These are phyloP conservation scores for Eurois occulta DNA, from an alignment of 2,888 invertebrate species.

Conservation along the genomic window DNA sequence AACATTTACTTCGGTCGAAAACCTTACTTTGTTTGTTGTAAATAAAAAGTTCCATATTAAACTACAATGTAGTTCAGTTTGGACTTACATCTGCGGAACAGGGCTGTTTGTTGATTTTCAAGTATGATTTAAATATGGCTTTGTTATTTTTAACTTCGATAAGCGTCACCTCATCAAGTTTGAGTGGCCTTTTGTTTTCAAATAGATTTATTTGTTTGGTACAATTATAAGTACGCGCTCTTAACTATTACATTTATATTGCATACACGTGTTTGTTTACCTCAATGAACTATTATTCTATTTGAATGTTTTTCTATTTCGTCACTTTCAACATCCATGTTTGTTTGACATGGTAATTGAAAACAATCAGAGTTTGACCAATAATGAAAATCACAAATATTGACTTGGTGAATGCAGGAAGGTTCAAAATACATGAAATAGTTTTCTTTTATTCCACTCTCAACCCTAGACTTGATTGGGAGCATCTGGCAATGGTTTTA, in stretches of 20 bases:
- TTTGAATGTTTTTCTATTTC: constrained; percentile 28
- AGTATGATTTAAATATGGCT: constrained; percentile 62
- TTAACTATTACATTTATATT: constrained; percentile 46
- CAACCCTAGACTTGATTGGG: constrained; percentile 75
- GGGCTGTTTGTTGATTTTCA: constrained; percentile 65
- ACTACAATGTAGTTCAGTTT: constrained; percentile 79
- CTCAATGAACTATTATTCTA: constrained; percentile 24
- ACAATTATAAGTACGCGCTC: constrained; percentile 40
- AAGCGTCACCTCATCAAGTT: constrained; percentile 44
- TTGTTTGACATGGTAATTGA: neutral
- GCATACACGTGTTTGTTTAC: constrained; percentile 41
- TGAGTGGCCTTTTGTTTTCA: constrained; percentile 50
- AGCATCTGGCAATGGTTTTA: constrained; percentile 77
- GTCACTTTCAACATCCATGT: neutral
- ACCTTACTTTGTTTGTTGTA: constrained; percentile 82
- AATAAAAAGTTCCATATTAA: constrained; percentile 85
- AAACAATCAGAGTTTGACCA: neutral
- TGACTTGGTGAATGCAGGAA: neutral
- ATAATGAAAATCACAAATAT: neutral
- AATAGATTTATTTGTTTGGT: constrained; percentile 50
- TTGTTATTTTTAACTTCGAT: constrained; percentile 52
- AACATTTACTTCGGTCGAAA: constrained; percentile 81
- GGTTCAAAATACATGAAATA: neutral
- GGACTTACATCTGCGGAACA: constrained; percentile 82
- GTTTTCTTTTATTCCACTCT: constrained; percentile 18